Evolutionary conservation across 2,888 invertebrate genomes (phyloP), one percentile per base, ranked within the genome.

Genomic region (Brenthis ino): DNA sequence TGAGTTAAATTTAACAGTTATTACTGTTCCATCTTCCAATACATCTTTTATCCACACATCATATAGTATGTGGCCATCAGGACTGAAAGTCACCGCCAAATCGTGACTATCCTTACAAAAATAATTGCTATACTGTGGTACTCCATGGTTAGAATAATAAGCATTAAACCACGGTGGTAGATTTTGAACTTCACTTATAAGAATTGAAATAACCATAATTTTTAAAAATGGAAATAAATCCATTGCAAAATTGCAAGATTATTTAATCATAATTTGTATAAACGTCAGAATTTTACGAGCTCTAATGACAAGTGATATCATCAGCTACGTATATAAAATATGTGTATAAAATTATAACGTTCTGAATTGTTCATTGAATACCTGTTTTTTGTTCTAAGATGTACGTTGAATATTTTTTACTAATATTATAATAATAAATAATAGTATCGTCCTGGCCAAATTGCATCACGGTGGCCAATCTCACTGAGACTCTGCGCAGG

Each of bases 1-100:
- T 2, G 60, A 60, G 13, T 60, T 28, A 60, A 60, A 60, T 24
- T 50, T 28, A 28, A 60, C 60, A 33, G 60, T 60, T 50, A 60
- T 60, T 16, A 50, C 60, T 5, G 16, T 12, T 13, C 60, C 60
- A 12, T 50, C 28, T 50, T n/a, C 28, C 1, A 60, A 8, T 50
- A 60, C 2, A 48, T 60, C 28, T 1, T 60, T 50, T 50, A 60
- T n/a, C 60, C 60, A 60, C 33, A 60, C 60, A 33, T 8, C 16
- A 16, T 60, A 60, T 12, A 6, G 20, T 1, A 50, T n/a, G 16
- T 48, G 28, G 13, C 14, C n/a, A 13, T 47, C n/a, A 4, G 58
- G 47, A 28, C 12, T 50, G 3, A 28, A 60, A n/a, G 50, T 60
- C 1, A 50, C 50, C 2, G n/a, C 60, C 33, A 60, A 50, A 60